Percentiles rank a stretch among this genome's conserved stretches.
Conservation (phyloP, 2,888 invertebrate species). For the Acronicta alni region DNA sequence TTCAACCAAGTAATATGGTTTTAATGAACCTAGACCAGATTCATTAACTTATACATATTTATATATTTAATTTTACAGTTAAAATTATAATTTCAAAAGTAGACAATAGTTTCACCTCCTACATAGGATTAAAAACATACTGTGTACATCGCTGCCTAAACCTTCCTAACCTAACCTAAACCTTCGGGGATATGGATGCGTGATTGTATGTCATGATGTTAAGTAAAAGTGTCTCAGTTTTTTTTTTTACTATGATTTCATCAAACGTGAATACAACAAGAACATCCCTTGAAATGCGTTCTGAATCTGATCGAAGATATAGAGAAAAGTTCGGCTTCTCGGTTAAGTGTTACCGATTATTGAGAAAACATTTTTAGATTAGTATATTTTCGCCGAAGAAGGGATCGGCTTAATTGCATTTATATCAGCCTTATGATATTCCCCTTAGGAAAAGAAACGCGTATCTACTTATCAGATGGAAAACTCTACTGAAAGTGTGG, state of each 20-base stretch:
- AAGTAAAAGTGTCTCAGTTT: no score
- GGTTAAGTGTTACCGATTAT: constrained; percentile 16
- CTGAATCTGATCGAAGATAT: constrained; percentile 9
- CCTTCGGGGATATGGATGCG: no score
- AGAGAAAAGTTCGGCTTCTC: constrained; percentile 15
- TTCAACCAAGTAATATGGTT: constrained; percentile 13
- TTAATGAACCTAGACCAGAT: constrained; percentile 6
- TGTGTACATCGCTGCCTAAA: no score
- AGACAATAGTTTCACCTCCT: no score
- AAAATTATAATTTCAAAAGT: no score
- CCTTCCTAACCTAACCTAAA: no score
- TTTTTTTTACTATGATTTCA: no score
- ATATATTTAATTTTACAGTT: neutral
- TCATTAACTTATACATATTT: neutral
- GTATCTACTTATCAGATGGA: constrained; percentile 6
- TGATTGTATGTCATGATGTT: no score
- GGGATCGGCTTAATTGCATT: constrained; percentile 22
- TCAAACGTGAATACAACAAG: constrained; percentile 8
- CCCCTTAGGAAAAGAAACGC: constrained; percentile 5
- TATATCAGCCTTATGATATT: constrained; percentile 12
- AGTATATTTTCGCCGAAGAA: constrained; percentile 3
- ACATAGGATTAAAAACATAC: no score
- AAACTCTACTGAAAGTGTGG: constrained; percentile 11
- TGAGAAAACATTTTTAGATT: neutral
- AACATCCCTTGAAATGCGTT: constrained; percentile 13